Evolutionary conservation across 2,113 vertebrate genomes (phyloP).

Genomic region (Myrmecophaga tridactyla): DNA sequence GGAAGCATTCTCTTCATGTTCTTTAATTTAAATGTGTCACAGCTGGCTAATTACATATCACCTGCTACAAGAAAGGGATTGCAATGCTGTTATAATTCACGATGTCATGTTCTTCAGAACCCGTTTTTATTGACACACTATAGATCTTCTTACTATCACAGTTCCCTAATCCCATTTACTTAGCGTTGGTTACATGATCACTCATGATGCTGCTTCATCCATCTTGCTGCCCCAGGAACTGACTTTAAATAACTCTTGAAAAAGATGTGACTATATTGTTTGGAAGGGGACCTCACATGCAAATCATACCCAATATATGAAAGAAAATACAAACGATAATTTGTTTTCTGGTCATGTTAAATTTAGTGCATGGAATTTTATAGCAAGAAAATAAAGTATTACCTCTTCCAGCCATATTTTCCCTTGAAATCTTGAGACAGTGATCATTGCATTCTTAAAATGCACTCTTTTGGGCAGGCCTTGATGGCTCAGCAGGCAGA

Average conservation of each 20-base stretch:
- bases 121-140: constrained; percentile 34
- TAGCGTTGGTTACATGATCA: constrained; percentile 44
- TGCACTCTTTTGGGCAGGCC: neutral
- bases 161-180: constrained; percentile 45
- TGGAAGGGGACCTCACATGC: neutral
- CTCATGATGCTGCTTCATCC: neutral
- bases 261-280: neutral
- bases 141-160: constrained; percentile 39
- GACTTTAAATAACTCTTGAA: neutral
- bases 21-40: constrained; percentile 7
- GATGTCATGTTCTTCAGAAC: constrained; percentile 23
- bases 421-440: neutral
- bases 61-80: neutral
- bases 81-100: constrained; percentile 13
- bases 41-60: neutral
- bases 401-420: neutral
- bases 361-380: neutral
- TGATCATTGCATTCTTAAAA: constrained; percentile 2
- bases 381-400: neutral
- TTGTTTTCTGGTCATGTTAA: neutral
- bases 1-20: neutral
- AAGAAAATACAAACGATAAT: neutral
- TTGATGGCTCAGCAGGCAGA: no score
- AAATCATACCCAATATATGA: neutral
- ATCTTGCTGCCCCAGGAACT: neutral